Conservation (phyloP, 1,140 invertebrate species). For the Drosophila sucinea region DNA sequence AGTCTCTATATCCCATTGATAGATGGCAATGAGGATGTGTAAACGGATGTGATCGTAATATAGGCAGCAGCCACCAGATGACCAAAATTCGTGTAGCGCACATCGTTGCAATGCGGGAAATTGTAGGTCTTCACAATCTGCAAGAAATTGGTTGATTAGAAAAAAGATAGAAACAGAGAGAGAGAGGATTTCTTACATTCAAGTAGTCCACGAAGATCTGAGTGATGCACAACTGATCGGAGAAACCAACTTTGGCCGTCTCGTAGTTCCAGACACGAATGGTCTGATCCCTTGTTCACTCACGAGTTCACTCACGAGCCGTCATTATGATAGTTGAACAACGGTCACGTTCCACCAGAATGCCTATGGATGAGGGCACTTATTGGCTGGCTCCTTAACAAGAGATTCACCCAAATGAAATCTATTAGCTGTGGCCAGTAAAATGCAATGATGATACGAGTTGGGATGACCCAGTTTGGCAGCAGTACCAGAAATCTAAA, state of each 20-base stretch:
- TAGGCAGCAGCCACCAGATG: conserved; percentile 79
- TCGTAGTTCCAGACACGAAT: conserved; percentile 96
- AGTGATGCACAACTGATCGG: conserved; percentile 93
- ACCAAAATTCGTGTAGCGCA: conserved; percentile 76
- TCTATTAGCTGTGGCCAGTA: conserved; percentile 93
- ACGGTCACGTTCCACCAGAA: conserved; percentile 89
- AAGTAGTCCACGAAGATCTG: conserved; percentile 94
- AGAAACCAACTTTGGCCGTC: conserved; percentile 91
- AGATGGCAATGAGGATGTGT: conserved; percentile 86
- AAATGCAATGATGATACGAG: conserved; percentile 97
- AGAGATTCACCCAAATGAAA: conserved; percentile 87
- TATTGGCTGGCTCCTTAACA: conserved; percentile 86
- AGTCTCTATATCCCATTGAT: conserved; percentile 93
- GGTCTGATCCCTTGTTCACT: conserved; percentile 87
- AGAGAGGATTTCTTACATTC: conserved; percentile 84
- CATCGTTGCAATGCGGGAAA: conserved; percentile 76
- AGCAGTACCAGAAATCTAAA: conserved; percentile 93
- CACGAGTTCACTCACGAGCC: conserved; percentile 85
- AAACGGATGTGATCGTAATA: conserved; percentile 77
- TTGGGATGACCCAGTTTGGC: conserved; percentile 92
- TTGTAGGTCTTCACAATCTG: conserved; percentile 82
- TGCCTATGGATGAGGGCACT: conserved; percentile 90
- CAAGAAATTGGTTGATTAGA: too few species aligned
- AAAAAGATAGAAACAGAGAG: conserved; percentile 2
- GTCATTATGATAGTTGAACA: conserved; percentile 92